Conservation (phyloP, 2,797 vertebrate genomes). For the Silurus aristotelis region DNA sequence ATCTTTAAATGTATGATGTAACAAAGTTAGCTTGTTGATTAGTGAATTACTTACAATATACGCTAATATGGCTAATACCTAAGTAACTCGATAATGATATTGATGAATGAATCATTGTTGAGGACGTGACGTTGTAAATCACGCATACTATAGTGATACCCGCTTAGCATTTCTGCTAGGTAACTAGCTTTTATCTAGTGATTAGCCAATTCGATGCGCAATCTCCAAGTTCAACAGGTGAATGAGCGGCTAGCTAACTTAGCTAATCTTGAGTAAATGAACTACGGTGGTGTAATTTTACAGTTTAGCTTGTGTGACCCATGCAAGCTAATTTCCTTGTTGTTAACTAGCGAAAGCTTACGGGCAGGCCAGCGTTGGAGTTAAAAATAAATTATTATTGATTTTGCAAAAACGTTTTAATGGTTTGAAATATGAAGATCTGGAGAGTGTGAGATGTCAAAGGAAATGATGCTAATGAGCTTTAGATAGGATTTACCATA, state of each 20-base stretch:
- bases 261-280: background rate
- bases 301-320: background rate
- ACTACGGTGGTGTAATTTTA: background rate
- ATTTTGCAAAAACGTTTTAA: background rate
- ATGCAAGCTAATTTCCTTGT: background rate
- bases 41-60: background rate
- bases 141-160: background rate
- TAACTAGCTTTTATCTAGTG: constrained; percentile 5
- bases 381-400: background rate
- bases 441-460: no score
- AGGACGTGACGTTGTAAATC: background rate
- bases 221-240: background rate
- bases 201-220: background rate
- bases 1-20: background rate
- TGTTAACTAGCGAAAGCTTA: background rate
- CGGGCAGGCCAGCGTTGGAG: background rate
- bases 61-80: background rate
- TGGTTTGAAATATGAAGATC: background rate
- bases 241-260: background rate
- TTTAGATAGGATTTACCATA: background rate
- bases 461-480: constrained; percentile 9
- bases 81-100: background rate
- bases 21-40: background rate
- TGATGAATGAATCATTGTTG: background rate
- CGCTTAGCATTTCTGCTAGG: background rate